Evolutionary conservation across 2,888 invertebrate genomes (phyloP).

Genomic region (Linyphia triangularis): DNA sequence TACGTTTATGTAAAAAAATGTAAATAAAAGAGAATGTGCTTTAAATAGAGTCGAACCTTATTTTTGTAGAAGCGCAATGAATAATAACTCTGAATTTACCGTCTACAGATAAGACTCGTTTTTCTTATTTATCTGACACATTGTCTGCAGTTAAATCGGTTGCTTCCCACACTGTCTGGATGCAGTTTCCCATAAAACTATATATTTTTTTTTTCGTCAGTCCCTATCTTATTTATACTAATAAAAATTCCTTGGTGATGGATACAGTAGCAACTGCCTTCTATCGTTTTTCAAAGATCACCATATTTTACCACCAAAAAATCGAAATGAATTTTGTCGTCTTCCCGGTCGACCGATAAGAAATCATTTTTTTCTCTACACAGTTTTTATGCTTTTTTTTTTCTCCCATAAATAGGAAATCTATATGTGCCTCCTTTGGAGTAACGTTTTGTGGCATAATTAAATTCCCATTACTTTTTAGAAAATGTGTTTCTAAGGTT

Average conservation of each 20-base stretch:
- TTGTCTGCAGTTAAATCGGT: neutral
- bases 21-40: neutral
- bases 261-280: slow-evolving; percentile 6
- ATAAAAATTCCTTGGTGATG: neutral
- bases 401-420: neutral
- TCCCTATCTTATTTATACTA: neutral
- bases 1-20: no score
- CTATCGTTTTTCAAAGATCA: slow-evolving; percentile 18
- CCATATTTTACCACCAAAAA: slow-evolving; percentile 25
- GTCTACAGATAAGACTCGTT: neutral
- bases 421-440: neutral
- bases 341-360: neutral
- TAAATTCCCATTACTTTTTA: slow-evolving; percentile 41
- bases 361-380: neutral
- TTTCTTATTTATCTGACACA: neutral
- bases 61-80: neutral
- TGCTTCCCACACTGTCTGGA: neutral
- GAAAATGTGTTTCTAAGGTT: neutral
- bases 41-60: neutral
- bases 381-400: slow-evolving; percentile 1
- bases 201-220: neutral
- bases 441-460: slow-evolving; percentile 22
- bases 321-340: slow-evolving; percentile 27
- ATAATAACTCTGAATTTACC: neutral
- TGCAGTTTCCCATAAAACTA: neutral